Percentiles rank a stretch among this genome's conserved stretches.
These are phyloP conservation scores for Amphibalanus amphitrite DNA, from an alignment of 1,140 invertebrate species.

Conservation along the genomic window DNA sequence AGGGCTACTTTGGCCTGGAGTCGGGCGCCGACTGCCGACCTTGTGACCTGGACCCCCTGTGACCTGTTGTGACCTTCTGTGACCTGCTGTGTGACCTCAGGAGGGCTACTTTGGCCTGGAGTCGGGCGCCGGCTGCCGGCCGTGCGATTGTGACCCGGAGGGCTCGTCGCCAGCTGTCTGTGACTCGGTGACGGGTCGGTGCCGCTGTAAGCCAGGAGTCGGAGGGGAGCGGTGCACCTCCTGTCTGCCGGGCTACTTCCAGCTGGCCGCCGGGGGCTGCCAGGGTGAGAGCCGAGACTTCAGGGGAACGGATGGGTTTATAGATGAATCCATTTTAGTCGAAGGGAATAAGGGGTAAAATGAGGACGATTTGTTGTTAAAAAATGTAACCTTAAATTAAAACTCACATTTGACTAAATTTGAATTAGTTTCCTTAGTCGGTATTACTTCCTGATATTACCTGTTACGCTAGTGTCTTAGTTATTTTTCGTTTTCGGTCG, in stretches of 20 bases:
- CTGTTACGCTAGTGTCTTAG: too few relatives aligned
- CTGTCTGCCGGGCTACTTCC: slow-evolving; percentile 72
- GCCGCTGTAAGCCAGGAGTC: slow-evolving; percentile 25
- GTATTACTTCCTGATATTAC: too few relatives aligned
- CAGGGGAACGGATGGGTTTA: too few relatives aligned
- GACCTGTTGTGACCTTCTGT: not conserved
- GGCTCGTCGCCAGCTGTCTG: slow-evolving; percentile 37
- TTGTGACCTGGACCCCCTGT: slow-evolving; percentile 47
- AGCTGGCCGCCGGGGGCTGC: slow-evolving; percentile 62
- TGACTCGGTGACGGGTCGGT: slow-evolving; percentile 56
- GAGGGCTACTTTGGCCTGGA: slow-evolving; percentile 48
- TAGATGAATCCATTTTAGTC: too few relatives aligned
- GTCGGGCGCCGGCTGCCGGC: slow-evolving; percentile 43
- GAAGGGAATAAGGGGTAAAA: too few relatives aligned
- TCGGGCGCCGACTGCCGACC: slow-evolving; percentile 44
- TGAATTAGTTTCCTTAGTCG: too few relatives aligned
- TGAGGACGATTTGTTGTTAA: too few relatives aligned
- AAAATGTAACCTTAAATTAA: too few relatives aligned
- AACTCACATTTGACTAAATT: too few relatives aligned
- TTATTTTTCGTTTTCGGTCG: too few relatives aligned
- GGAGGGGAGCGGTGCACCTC: slow-evolving; percentile 11
- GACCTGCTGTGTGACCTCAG: slow-evolving; percentile 22
- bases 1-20: slow-evolving; percentile 48
- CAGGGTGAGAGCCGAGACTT: too few relatives aligned
- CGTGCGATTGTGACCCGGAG: slow-evolving; percentile 49